Base-by-base conservation (phyloP, 2,797 vertebrate species). In the Leptatherina wallacei region DNA sequence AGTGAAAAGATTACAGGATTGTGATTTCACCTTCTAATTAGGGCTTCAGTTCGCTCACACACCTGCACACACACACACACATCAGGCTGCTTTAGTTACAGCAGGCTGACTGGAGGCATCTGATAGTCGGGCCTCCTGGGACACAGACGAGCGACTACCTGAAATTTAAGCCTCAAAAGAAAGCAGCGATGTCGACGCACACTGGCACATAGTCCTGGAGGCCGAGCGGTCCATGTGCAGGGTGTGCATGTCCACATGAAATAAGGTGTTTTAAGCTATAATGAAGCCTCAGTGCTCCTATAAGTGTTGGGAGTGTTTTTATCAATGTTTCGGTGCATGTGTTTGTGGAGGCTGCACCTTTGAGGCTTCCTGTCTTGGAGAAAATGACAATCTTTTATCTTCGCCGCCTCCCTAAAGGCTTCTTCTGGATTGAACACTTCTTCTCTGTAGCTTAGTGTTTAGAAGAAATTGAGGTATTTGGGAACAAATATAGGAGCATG, bases 21-120 rank as follows among this genome's bases (percentile, higher is more conserved):
- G 82, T 70, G 81, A 88, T 90, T 90, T 86, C 85, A 83, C 62
- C 73, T 68, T 89, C 73, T 90, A 91, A 91, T 91, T 91, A 89
- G 83, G 69, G 73, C 77, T 85, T 78, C 27, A 7, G 69, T 63
- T 49, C 65, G 1, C 65, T 47, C 65, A 57, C 54, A 64, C 58
- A 75, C 42, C 71, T 63, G 57, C 33, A 59, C 27, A 54, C 61
- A 77, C 69, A 76, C 63, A 78, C 61, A 77, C 69, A 75, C 76
- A 78, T 20, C 54, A 58, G 75, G 56, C 85, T 77, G 69, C 85
- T 91, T 89, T 88, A 89, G 90, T 93, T 93, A 92, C 89, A 90
- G 84, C 81, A 84, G 86, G 79, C 81, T 81, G 75, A 72, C 85
- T 86, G 80, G 83, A 91, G 87, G 88, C 88, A 91, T 92, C 90